These are phyloP conservation scores for Acleris sparsana DNA, from an alignment of 2,888 invertebrate genomes.

Conservation along the genomic window DNA sequence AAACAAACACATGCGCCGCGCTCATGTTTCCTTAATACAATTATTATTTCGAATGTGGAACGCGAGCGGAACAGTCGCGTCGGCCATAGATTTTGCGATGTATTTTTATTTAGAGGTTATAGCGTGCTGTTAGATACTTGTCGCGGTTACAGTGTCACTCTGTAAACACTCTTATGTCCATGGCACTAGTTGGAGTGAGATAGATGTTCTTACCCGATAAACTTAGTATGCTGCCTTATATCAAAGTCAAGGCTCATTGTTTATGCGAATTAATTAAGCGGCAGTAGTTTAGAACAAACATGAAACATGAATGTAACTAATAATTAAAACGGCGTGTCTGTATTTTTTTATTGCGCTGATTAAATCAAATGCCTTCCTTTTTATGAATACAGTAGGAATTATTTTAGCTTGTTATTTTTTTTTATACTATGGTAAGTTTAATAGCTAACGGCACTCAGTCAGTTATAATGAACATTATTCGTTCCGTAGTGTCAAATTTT, in stretches of 20 bases:
- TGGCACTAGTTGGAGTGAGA: neutral
- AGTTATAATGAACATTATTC: no score
- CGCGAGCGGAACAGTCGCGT: constrained; percentile 66
- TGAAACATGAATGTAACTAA: constrained; percentile 39
- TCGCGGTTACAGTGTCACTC: no score
- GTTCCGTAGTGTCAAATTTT: no score
- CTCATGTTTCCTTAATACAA: constrained; percentile 84
- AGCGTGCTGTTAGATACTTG: no score
- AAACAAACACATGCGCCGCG: constrained; percentile 84
- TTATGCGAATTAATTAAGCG: constrained; percentile 58
- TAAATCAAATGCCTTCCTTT: no score
- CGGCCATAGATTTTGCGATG: constrained; percentile 46
- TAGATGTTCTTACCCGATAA: neutral
- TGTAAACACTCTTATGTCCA: no score
- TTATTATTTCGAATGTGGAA: constrained; percentile 83
- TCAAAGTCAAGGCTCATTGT: constrained; percentile 48
- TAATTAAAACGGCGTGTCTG: constrained; percentile 5
- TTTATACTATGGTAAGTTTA: no score
- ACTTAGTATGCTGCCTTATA: neutral
- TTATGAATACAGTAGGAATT: no score
- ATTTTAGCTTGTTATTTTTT: no score
- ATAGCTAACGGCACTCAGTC: no score
- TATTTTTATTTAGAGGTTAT: constrained; percentile 55
- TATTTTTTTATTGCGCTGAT: constrained; percentile 1
- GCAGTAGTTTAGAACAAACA: constrained; percentile 41